These are phyloP conservation scores for Allacma fusca DNA, from an alignment of 2,888 invertebrate genomes.

Conservation along the genomic window DNA sequence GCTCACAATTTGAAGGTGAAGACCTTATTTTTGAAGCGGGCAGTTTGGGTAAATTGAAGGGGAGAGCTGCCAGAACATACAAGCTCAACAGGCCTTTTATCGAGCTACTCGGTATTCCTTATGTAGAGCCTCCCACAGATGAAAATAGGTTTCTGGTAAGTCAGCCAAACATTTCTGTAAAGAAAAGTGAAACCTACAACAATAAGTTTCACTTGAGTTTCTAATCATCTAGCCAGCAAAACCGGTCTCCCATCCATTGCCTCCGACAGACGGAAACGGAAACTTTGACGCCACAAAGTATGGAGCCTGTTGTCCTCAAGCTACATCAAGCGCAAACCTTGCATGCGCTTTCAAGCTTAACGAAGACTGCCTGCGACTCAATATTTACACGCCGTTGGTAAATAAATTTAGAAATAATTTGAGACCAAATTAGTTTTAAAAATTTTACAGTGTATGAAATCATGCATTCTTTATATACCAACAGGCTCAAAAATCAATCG, in stretches of 20 bases:
- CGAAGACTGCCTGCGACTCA: conserved; percentile 23
- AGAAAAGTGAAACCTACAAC: no score
- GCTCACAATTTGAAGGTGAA: conserved; percentile 38
- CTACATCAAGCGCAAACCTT: no score
- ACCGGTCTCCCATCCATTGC: no score
- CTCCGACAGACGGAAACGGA: no score
- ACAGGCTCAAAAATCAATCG: neutral
- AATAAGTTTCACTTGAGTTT: no score
- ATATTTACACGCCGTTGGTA: conserved; percentile 9
- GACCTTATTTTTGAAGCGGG: conserved; percentile 49
- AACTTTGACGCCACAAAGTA: no score
- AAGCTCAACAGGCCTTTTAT: conserved; percentile 35
- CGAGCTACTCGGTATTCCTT: conserved; percentile 49
- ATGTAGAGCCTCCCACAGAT: conserved; percentile 36
- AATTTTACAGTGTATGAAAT: neutral
- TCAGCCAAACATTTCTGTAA: no score
- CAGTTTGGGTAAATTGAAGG: conserved; percentile 46
- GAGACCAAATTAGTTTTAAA: neutral
- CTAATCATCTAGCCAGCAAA: no score
- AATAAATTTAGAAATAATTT: neutral
- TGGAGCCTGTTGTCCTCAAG: no score
- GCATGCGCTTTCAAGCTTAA: neutral
- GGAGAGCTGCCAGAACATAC: neutral
- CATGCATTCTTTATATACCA: no score
- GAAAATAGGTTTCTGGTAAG: conserved; percentile 46